Conservation (phyloP, 2,797 vertebrate genomes). For the Allobates femoralis region DNA sequence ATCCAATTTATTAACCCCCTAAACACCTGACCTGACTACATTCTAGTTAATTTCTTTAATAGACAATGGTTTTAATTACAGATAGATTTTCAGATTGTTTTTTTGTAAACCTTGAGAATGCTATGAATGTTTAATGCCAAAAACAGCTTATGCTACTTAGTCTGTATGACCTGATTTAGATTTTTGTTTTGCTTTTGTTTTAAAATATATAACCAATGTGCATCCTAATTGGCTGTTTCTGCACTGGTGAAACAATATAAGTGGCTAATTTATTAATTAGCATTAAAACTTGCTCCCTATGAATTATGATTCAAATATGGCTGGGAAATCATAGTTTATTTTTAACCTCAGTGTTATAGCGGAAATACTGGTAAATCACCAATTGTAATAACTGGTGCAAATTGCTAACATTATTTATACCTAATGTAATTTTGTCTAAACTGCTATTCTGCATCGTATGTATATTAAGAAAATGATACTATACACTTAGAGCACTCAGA, state of each 20-base stretch:
- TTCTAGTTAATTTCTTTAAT: no score
- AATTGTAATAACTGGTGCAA: not conserved
- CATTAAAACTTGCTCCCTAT: not conserved
- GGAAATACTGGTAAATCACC: conserved; percentile 19
- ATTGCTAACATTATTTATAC: conserved; percentile 35
- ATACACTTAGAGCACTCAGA: not conserved
- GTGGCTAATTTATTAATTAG: not conserved
- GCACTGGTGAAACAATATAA: not conserved
- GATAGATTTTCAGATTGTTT: no score
- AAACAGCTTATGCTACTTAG: not conserved
- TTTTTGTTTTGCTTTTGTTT: not conserved
- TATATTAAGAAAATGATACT: conserved; percentile 1
- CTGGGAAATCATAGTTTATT: conserved; percentile 13
- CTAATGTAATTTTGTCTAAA: conserved; percentile 14
- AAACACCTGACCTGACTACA: no score
- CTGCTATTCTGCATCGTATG: conserved; percentile 20
- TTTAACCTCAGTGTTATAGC: conserved; percentile 13
- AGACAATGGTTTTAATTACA: no score
- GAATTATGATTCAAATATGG: conserved; percentile 13
- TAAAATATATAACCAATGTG: not conserved
- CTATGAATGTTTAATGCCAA: no score
- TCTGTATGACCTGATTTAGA: not conserved
- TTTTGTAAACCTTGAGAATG: no score
- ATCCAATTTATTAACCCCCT: no score
- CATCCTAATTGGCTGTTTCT: not conserved